Evolutionary conservation across 2,797 vertebrate species (phyloP), one percentile per base, ranked within the genome.

Genomic region (Alfaro cultratus): DNA sequence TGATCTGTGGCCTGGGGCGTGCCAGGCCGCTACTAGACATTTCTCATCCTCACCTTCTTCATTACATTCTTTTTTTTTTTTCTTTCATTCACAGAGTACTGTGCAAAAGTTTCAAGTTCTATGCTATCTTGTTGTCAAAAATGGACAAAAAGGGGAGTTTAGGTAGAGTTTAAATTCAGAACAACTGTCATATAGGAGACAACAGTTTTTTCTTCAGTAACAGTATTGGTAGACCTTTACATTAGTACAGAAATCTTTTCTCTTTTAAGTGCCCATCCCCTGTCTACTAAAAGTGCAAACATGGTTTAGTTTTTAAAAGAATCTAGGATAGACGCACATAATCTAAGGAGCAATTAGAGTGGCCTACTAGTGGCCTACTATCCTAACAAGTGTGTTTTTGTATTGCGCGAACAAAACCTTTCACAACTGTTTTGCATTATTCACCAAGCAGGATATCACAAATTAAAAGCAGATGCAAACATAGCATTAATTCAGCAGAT

Each of bases 1-100:
- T 71, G 68, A 71, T 71, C 68, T 71, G 13, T 45, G 68, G 68
- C 68, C 5, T 71, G 26, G 6, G 68, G 68, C 41, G 43, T 71
- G 26, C 41, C 26, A 29, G 23, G 41, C 13, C 6, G 41, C 1
- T n/a, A 71, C 41, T 13, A 45, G 68, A 71, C 26, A 45, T n/a
- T 45, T 71, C 41, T 45, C 41, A 45, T 71, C 26, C 12, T 71
- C 5, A 16, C 41, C 13, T 45, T 29, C 39, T 45, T 45, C 23
- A 45, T n/a, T 71, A 71, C 68, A 71, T 16, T 11, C 23, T 16
- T 3, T 26, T 23, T 67, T 39, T 41, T 39, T 51, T 49, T 47
- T 3, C 26, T 70, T 39, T 70, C 67, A 71, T 71, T 26, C 41
- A 45, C 26, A 43, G 13, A 31, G 11, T 16, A n/a, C 39, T 71